A percentile compares a stretch with the other conserved stretches of the same genome.
Evolutionary conservation across 2,797 vertebrate species (phyloP).

Genomic region (Gymnopithys bicolor): DNA sequence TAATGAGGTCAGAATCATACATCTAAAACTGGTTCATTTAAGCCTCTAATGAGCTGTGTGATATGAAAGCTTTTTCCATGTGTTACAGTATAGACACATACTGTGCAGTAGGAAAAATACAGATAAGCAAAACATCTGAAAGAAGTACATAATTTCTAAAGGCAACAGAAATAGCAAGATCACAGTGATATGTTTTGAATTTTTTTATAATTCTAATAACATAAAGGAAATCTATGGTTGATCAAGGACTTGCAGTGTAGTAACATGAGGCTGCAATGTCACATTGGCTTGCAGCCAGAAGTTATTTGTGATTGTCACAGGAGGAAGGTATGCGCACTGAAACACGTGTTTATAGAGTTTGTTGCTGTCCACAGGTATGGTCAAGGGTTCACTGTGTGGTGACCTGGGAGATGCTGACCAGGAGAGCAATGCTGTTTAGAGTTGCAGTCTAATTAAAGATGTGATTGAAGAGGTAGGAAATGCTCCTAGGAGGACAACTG

Average conservation of each 20-base stretch:
- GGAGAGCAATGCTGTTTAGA: background rate
- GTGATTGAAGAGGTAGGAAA: background rate
- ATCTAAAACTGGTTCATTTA: constrained; percentile 68
- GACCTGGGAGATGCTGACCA: background rate
- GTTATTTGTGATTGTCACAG: accelerated
- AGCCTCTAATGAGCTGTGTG: constrained; percentile 66
- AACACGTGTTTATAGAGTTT: background rate
- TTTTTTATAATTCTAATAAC: background rate
- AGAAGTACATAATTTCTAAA: background rate
- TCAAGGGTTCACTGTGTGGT: background rate
- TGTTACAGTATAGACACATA: background rate
- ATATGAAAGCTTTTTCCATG: constrained; percentile 56
- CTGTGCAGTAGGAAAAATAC: background rate
- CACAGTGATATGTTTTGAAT: background rate
- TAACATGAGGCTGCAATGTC: background rate
- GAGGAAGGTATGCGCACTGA: background rate
- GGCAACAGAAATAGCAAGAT: background rate
- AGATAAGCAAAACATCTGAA: background rate
- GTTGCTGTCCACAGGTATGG: background rate
- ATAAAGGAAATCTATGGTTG: background rate
- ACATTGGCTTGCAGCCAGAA: background rate
- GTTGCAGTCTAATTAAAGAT: background rate
- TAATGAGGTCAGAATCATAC: constrained; percentile 70
- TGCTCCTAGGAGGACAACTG: background rate
- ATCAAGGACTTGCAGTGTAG: background rate